A percentile compares a stretch with the other conserved stretches of the same genome.
Evolutionary conservation across 2,797 vertebrate species (phyloP).

Genomic region (Stomatorhinus walkeri): DNA sequence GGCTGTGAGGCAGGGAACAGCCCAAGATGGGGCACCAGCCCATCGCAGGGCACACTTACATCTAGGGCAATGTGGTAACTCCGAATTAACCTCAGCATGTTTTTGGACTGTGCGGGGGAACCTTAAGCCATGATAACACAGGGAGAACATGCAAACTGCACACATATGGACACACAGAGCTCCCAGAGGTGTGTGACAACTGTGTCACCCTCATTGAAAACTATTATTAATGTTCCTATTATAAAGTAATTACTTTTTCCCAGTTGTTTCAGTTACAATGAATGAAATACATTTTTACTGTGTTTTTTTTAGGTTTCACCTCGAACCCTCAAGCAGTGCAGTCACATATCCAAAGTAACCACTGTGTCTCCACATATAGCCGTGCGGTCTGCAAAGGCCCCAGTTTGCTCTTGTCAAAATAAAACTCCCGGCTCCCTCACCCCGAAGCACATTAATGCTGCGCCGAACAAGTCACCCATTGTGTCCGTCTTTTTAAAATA

Average conservation of each 20-base stretch:
- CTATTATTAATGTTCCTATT: neutral
- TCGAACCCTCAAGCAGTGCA: neutral
- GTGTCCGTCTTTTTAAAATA: neutral
- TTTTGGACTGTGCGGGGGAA: neutral
- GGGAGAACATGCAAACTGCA: neutral
- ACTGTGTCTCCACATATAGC: neutral
- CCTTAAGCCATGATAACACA: neutral
- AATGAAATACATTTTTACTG: neutral
- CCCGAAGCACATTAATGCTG: neutral
- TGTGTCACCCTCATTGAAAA: neutral
- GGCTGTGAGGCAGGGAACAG: neutral
- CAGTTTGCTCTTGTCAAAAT: neutral
- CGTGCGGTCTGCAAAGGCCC: neutral
- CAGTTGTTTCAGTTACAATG: neutral
- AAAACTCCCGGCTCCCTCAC: neutral
- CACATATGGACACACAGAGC: neutral
- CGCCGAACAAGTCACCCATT: neutral
- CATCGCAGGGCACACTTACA: neutral
- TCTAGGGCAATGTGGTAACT: neutral
- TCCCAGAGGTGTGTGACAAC: neutral
- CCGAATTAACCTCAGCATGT: neutral
- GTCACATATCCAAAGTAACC: neutral
- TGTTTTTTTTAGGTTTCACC: neutral
- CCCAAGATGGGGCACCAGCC: neutral
- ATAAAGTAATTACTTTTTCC: neutral